Evolutionary conservation across 2,113 vertebrate species (phyloP).

Genomic region (Brachypodius melanocephalos): DNA sequence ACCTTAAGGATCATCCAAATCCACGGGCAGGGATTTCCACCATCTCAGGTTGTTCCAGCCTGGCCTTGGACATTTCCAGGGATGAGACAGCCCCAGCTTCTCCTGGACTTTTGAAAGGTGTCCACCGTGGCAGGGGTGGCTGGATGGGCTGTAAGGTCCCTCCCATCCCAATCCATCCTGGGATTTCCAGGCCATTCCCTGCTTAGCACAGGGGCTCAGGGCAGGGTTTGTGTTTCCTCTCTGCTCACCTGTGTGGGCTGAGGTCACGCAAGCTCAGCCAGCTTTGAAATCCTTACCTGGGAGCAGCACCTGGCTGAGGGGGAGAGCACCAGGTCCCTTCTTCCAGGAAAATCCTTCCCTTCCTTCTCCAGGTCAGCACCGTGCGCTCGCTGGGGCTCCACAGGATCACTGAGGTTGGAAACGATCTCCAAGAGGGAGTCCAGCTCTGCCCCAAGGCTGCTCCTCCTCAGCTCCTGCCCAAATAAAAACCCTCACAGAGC

Average conservation of each 20-base stretch:
- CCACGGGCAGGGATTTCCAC: not conserved
- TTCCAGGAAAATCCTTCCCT: not conserved
- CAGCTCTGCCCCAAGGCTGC: not conserved
- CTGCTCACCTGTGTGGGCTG: not conserved
- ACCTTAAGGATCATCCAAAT: not conserved
- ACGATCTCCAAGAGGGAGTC: fast-evolving
- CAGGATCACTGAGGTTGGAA: fast-evolving
- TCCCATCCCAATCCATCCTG: not conserved
- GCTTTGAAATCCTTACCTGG: not conserved
- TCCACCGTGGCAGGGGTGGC: not conserved
- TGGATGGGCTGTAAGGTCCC: not conserved
- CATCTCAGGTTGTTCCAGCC: not conserved
- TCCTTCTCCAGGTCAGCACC: not conserved
- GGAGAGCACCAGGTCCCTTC: fast-evolving
- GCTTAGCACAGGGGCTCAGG: not conserved
- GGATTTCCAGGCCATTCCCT: not conserved
- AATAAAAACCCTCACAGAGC: not conserved
- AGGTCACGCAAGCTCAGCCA: not conserved
- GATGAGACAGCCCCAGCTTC: not conserved
- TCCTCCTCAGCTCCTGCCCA: not conserved
- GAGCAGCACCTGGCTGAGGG: not conserved
- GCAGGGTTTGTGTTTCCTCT: not conserved
- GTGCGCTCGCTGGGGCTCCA: fast-evolving
- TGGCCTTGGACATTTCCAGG: not conserved
- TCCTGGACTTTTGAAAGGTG: not conserved